Evolutionary conservation across 2,888 invertebrate genomes (phyloP).

Genomic region (Apotomis capreana): DNA sequence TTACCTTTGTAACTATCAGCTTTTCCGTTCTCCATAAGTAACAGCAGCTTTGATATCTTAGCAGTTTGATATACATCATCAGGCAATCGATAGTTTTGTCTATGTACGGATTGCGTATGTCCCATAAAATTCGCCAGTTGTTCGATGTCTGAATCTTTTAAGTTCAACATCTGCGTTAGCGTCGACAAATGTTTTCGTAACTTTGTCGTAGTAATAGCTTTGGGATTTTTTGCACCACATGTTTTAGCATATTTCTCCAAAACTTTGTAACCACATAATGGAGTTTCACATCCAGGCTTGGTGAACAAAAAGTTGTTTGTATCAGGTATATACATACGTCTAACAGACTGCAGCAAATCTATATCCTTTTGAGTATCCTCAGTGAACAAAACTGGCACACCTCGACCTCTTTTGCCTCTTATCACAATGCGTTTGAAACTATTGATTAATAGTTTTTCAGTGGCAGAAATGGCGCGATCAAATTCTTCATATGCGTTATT

Average conservation of each 20-base stretch:
- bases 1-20: slow-evolving; percentile 6
- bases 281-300: slow-evolving; percentile 34
- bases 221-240: slow-evolving; percentile 51
- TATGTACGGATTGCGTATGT: slow-evolving; percentile 13
- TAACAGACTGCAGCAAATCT: slow-evolving; percentile 11
- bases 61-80: not conserved
- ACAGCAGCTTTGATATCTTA: not conserved
- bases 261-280: slow-evolving; percentile 52
- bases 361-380: too few species aligned
- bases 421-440: slow-evolving; percentile 21
- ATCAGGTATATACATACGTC: slow-evolving; percentile 15
- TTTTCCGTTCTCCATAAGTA: slow-evolving; percentile 5
- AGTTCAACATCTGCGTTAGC: slow-evolving; percentile 51
- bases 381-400: too few species aligned
- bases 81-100: slow-evolving; percentile 6
- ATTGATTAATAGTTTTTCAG: not conserved
- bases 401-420: slow-evolving; percentile 2
- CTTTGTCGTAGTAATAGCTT: slow-evolving; percentile 51
- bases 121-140: slow-evolving; percentile 51
- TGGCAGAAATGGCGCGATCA: not conserved
- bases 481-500: slow-evolving; percentile 1
- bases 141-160: slow-evolving; percentile 53
- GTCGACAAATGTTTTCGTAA: slow-evolving; percentile 54
- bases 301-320: slow-evolving; percentile 24
- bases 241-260: slow-evolving; percentile 48